Evolutionary conservation across 2,797 vertebrate genomes (phyloP).

Genomic region (Picus viridis): DNA sequence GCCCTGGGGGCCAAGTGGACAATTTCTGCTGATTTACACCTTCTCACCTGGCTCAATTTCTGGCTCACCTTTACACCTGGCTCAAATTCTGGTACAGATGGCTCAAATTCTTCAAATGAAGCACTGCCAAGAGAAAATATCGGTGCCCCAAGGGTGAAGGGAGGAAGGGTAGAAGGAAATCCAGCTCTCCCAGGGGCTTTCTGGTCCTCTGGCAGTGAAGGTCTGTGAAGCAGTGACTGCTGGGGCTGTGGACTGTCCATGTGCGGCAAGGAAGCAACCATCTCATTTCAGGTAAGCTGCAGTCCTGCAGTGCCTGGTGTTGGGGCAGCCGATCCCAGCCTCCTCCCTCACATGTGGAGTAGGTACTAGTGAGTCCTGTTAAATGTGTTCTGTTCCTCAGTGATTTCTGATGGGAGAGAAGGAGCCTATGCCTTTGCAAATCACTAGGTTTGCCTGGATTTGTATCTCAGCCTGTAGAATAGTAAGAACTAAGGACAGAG

Average conservation of each 20-base stretch:
- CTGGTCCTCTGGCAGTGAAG: not conserved
- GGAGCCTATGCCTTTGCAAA: not conserved
- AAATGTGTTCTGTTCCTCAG: not conserved
- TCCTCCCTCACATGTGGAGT: not conserved
- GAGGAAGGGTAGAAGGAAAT: not conserved
- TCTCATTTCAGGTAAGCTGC: not conserved
- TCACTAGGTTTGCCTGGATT: not conserved
- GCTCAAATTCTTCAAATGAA: not conserved
- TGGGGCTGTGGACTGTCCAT: not conserved
- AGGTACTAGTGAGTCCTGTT: not conserved
- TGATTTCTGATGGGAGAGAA: not conserved
- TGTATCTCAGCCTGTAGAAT: not conserved
- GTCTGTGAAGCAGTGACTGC: not conserved
- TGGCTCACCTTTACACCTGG: too few species aligned
- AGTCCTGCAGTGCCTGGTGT: not conserved
- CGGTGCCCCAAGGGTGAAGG: not conserved
- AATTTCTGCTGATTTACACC: not conserved
- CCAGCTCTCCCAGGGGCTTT: not conserved
- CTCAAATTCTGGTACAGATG: not conserved
- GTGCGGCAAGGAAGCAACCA: not conserved
- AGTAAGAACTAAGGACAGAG: not conserved
- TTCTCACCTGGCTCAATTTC: not conserved
- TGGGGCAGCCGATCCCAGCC: not conserved
- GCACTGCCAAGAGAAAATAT: not conserved
- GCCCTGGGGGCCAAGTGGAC: not conserved